Conservation (phyloP, 1,140 invertebrate species). For the Uloborus diversus region DNA sequence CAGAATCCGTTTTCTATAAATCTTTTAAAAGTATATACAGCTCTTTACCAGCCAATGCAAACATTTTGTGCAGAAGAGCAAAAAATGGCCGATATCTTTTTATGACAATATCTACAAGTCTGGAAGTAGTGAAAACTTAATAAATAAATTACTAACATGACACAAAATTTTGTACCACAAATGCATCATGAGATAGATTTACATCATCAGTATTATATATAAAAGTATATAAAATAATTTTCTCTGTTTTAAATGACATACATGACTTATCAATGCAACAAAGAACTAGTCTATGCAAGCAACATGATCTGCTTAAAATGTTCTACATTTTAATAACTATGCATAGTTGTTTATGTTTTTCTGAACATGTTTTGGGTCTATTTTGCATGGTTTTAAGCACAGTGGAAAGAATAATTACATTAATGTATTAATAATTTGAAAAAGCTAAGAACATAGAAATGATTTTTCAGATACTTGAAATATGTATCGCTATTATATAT, state of each 20-base stretch:
- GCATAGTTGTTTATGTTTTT: too few species aligned
- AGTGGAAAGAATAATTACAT: too few species aligned
- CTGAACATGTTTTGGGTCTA: too few species aligned
- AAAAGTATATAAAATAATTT: conserved; percentile 13
- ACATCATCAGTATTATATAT: conserved; percentile 3
- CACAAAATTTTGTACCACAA: conserved; percentile 12
- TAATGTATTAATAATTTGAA: too few species aligned
- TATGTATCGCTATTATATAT: too few species aligned
- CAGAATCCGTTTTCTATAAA: not conserved
- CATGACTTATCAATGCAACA: not conserved
- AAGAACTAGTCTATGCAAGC: not conserved
- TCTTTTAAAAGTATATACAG: conserved; percentile 1
- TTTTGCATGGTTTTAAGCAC: too few species aligned
- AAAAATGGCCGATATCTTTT: not conserved
- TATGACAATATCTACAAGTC: not conserved
- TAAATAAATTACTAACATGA: not conserved
- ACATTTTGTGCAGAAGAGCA: not conserved
- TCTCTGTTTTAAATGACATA: not conserved
- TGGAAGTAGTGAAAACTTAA: not conserved
- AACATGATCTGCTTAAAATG: too few species aligned
- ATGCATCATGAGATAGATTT: too few species aligned
- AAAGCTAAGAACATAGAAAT: too few species aligned
- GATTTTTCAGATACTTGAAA: too few species aligned
- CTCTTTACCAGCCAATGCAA: not conserved
- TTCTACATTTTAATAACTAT: too few species aligned